Evolutionary conservation across 2,797 vertebrate species (phyloP).

Genomic region (Acrossocheilus fasciatus): DNA sequence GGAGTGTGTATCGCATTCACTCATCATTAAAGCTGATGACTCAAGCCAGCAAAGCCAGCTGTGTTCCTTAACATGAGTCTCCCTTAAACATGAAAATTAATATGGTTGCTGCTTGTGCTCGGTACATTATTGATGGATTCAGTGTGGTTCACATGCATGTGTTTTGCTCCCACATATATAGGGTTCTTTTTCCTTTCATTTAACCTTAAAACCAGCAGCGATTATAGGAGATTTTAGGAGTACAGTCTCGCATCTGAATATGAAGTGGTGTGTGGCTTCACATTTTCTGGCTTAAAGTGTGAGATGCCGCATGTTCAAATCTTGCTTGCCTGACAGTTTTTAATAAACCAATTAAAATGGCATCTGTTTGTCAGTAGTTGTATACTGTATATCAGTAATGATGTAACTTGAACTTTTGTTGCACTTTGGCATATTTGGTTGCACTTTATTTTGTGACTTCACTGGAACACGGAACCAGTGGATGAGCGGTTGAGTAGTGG

Average conservation of each 20-base stretch:
- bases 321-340: neutral
- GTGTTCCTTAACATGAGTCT: conserved; percentile 1
- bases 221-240: neutral
- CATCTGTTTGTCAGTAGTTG: conserved; percentile 1
- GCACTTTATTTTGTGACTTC: conserved; percentile 15
- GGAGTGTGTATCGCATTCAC: neutral
- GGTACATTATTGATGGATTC: neutral
- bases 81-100: neutral
- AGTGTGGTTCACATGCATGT: neutral
- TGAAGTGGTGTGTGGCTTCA: neutral
- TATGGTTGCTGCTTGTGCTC: neutral
- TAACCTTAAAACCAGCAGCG: neutral
- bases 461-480: neutral
- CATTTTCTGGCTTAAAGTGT: neutral
- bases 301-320: neutral
- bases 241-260: neutral
- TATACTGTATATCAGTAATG: neutral
- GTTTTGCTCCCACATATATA: neutral
- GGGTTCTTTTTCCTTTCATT: neutral
- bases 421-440: neutral
- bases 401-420: conserved; percentile 1
- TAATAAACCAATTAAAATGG: neutral
- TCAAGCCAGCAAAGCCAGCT: neutral
- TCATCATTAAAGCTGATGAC: neutral
- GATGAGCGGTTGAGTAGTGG: conserved; percentile 11